Evolutionary conservation across 1,140 invertebrate genomes (phyloP).

Genomic region (Manduca sexta): DNA sequence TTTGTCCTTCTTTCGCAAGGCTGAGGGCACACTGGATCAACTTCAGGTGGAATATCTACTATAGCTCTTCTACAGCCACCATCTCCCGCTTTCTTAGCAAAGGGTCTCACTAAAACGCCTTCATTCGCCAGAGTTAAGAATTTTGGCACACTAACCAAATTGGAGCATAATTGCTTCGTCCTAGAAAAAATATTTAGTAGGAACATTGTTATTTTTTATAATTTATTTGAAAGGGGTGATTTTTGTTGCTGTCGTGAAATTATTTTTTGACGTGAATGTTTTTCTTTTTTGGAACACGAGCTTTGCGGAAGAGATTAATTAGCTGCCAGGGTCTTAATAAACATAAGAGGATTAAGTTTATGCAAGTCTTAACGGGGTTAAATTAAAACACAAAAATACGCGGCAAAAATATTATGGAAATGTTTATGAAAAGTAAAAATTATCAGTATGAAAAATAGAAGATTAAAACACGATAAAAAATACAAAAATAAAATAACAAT

Average conservation of each 20-base stretch:
- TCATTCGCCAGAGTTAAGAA: conserved; percentile 10
- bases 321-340: not conserved
- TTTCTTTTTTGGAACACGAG: not conserved
- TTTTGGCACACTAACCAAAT: conserved; percentile 15
- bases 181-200: conserved; percentile 26
- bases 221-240: conserved; percentile 3
- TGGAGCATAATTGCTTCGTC: conserved; percentile 20
- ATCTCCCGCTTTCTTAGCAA: conserved; percentile 26
- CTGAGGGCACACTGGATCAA: conserved; percentile 35
- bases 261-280: conserved; percentile 11
- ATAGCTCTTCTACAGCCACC: conserved; percentile 40
- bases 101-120: conserved; percentile 20
- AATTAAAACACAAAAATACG: no score
- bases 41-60: conserved; percentile 37
- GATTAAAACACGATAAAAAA: no score
- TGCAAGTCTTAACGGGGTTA: no score
- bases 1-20: conserved; percentile 32
- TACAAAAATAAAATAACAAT: no score
- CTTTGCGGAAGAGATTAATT: not conserved
- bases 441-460: no score
- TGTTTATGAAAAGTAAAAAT: no score
- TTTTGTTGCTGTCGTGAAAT: conserved; percentile 20
- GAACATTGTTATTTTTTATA: conserved; percentile 9
- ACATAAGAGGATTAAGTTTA: not conserved
- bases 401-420: no score